A percentile compares a stretch with the other conserved stretches of the same genome.
These are phyloP conservation scores for Dipodomys merriami DNA, from an alignment of 2,113 vertebrate genomes.

Conservation along the genomic window DNA sequence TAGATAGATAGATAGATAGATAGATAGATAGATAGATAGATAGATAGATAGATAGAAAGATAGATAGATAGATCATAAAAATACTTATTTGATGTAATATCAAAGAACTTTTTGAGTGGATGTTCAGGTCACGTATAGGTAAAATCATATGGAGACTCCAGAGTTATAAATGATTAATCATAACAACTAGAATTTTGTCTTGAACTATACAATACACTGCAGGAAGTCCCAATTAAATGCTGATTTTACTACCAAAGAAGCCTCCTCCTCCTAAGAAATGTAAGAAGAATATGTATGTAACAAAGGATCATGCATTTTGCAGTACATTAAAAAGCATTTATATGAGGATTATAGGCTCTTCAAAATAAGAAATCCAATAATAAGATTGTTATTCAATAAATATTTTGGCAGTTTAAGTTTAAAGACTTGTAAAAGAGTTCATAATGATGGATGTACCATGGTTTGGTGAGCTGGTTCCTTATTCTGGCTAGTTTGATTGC, in stretches of 20 bases:
- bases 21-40: not conserved
- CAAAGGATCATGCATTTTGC: not conserved
- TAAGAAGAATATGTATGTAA: not conserved
- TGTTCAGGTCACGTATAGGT: not conserved
- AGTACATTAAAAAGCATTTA: not conserved
- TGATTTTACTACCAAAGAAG: not conserved
- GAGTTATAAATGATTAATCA: not conserved
- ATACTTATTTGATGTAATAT: not conserved
- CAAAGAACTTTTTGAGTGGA: not conserved
- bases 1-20: no score
- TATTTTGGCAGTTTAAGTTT: constrained; percentile 23
- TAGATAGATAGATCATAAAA: not conserved
- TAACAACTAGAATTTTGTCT: not conserved
- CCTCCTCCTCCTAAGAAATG: not conserved
- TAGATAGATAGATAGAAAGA: not conserved
- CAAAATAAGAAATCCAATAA: not conserved
- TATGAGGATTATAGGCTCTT: not conserved
- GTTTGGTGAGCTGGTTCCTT: not conserved
- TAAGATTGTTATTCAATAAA: not conserved
- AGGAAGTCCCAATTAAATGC: not conserved
- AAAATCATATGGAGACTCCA: not conserved
- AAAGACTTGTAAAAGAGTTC: not conserved
- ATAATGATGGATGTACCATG: not conserved
- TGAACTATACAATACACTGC: not conserved
- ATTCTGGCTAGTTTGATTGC: not conserved